Evolutionary conservation across 2,888 invertebrate species (phyloP).

Genomic region (Luffia ferchaultella): DNA sequence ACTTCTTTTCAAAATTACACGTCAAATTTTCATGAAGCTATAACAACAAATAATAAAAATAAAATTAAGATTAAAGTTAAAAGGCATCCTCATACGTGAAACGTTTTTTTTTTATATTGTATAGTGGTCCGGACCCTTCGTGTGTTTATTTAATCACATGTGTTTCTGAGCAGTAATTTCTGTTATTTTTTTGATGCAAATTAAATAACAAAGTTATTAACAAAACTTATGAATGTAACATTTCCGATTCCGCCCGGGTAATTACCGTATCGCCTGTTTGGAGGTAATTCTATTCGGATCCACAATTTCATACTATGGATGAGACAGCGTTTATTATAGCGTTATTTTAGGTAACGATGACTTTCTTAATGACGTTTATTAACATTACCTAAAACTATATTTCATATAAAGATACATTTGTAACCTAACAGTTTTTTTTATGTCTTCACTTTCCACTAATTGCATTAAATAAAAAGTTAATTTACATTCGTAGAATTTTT

Average conservation of each 20-base stretch:
- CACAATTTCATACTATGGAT: slow-evolving; percentile 2
- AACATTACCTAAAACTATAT: background rate
- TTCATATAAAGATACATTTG: background rate
- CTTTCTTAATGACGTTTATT: slow-evolving; percentile 2
- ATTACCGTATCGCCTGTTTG: slow-evolving; percentile 4
- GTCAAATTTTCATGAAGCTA: no score
- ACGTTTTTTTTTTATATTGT: no score
- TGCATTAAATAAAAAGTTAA: no score
- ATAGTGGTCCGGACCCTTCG: no score
- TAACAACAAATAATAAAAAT: no score
- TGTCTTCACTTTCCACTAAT: no score
- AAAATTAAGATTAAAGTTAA: no score
- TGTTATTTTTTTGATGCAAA: background rate
- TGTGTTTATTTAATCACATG: no score
- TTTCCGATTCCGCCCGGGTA: background rate
- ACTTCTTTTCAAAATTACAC: no score
- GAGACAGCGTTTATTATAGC: slow-evolving; percentile 1
- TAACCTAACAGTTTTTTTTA: background rate
- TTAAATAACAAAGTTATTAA: background rate
- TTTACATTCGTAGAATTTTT: no score
- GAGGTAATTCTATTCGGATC: background rate
- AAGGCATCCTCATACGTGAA: no score
- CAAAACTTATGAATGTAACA: background rate
- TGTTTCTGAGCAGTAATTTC: no score
- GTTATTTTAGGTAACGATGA: background rate